Conservation (phyloP, 1,140 invertebrate genomes). For the Mylabris phalerata region DNA sequence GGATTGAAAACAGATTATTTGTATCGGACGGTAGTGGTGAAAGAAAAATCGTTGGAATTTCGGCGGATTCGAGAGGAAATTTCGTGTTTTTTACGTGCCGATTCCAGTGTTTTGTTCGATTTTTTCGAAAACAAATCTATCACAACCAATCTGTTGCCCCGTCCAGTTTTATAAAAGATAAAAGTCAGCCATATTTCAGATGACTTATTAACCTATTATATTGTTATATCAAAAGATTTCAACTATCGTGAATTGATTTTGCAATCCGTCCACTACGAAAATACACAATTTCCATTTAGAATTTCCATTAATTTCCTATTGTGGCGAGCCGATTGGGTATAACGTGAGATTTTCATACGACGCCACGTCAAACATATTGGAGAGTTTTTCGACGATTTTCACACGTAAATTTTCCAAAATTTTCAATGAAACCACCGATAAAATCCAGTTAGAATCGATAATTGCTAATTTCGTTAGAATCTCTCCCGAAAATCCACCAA, state of each 20-base stretch:
- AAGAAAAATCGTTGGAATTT: no score
- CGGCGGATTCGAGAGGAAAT: no score
- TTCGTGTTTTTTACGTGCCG: no score
- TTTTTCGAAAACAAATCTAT: no score
- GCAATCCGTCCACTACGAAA: no score
- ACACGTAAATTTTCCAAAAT: not conserved
- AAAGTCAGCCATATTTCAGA: conserved; percentile 38
- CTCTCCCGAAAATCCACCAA: not conserved
- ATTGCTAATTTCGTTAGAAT: conserved; percentile 23
- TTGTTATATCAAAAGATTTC: conserved; percentile 22
- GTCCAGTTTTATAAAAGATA: conserved; percentile 16
- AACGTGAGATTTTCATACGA: no score
- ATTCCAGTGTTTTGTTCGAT: no score
- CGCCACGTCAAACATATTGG: no score
- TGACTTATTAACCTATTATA: conserved; percentile 43
- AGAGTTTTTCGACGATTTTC: not conserved
- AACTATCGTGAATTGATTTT: no score
- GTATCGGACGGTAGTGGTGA: no score
- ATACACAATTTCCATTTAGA: conserved; percentile 2
- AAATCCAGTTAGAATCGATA: conserved; percentile 14
- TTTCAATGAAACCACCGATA: conserved; percentile 20
- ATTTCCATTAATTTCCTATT: conserved; percentile 6
- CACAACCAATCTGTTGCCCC: conserved; percentile 32
- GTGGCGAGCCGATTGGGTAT: no score
- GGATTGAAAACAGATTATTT: no score